Evolutionary conservation across 2,797 vertebrate species (phyloP).

Genomic region (Acanthurus tractus): DNA sequence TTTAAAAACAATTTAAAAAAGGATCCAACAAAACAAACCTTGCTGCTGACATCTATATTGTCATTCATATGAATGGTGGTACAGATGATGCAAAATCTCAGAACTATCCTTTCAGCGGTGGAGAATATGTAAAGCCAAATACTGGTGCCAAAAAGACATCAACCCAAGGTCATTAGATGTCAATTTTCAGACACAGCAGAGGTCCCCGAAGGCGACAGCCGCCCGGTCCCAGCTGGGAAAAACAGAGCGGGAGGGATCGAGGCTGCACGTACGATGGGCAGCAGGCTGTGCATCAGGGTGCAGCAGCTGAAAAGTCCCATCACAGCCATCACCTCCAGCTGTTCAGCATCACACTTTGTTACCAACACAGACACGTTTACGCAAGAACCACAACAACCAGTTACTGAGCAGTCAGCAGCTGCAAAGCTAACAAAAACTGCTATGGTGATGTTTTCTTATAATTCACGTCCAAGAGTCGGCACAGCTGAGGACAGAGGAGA

Average conservation of each 20-base stretch:
- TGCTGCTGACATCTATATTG: too few relatives aligned
- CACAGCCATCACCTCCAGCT: slow-evolving; percentile 70
- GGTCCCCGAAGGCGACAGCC: slow-evolving; percentile 21
- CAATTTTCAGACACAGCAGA: slow-evolving; percentile 22
- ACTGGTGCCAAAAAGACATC: slow-evolving; percentile 25
- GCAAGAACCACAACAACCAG: slow-evolving; percentile 20
- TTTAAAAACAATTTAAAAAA: too few relatives aligned
- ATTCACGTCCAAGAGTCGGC: slow-evolving; percentile 13
- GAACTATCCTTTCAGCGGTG: not conserved
- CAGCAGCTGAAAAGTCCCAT: slow-evolving; percentile 62
- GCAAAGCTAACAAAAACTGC: slow-evolving; percentile 6
- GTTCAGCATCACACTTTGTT: slow-evolving; percentile 51
- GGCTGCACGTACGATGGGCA: slow-evolving; percentile 23
- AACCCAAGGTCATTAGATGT: slow-evolving; percentile 41
- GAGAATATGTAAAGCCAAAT: slow-evolving; percentile 3
- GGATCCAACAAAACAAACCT: too few relatives aligned
- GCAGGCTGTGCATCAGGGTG: slow-evolving; percentile 49
- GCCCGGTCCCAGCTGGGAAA: slow-evolving; percentile 50
- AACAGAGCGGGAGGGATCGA: slow-evolving; percentile 13
- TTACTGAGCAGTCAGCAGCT: slow-evolving; percentile 35
- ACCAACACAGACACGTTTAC: slow-evolving; percentile 16
- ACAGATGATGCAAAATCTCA: too few relatives aligned
- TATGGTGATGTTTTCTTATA: slow-evolving; percentile 33
- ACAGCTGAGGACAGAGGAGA: slow-evolving; percentile 36
- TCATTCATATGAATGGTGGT: too few relatives aligned